These are phyloP conservation scores for Polypterus senegalus DNA, from an alignment of 2,113 vertebrate species.

Conservation along the genomic window DNA sequence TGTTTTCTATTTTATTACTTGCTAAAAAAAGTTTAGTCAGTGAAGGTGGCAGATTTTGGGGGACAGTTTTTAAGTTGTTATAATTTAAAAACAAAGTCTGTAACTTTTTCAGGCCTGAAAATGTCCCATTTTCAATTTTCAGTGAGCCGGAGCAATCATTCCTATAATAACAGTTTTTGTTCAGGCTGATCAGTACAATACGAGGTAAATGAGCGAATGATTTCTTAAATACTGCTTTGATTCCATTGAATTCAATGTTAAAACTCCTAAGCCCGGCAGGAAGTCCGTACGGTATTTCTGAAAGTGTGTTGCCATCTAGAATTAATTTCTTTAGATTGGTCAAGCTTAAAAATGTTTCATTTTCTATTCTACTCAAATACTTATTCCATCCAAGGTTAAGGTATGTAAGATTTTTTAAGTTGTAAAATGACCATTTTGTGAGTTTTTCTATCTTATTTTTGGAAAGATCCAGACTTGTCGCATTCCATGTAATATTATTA, in stretches of 20 bases:
- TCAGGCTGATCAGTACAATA: slow-evolving; percentile 20
- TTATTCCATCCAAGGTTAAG: slow-evolving; percentile 36
- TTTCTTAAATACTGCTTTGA: slow-evolving; percentile 19
- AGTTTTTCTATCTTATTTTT: slow-evolving; percentile 44
- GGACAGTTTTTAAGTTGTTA: slow-evolving; percentile 41
- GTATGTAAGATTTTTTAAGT: slow-evolving; percentile 33
- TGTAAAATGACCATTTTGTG: slow-evolving; percentile 24
- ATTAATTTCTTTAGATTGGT: slow-evolving; percentile 30
- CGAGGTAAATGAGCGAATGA: slow-evolving; percentile 24
- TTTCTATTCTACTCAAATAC: neutral
- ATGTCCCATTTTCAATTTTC: slow-evolving; percentile 8
- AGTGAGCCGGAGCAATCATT: slow-evolving; percentile 26
- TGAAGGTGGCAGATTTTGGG: slow-evolving; percentile 24
- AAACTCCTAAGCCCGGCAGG: slow-evolving; percentile 24
- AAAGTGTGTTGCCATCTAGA: slow-evolving; percentile 25
- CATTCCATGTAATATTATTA: slow-evolving; percentile 26
- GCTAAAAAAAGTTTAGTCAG: slow-evolving; percentile 21
- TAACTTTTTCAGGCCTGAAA: slow-evolving; percentile 28
- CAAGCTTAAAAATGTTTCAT: slow-evolving; percentile 34
- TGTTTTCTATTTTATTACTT: slow-evolving; percentile 36
- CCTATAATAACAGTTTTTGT: slow-evolving; percentile 38
- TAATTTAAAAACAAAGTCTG: slow-evolving; percentile 24
- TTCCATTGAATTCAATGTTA: slow-evolving; percentile 28
- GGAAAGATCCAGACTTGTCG: slow-evolving; percentile 41
- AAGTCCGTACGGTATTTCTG: slow-evolving; percentile 25